A percentile compares a stretch with the other conserved stretches of the same genome.
phyloP scores from a whole-genome alignment of 1,140 invertebrate species.

The Augochlora pura region DNA sequence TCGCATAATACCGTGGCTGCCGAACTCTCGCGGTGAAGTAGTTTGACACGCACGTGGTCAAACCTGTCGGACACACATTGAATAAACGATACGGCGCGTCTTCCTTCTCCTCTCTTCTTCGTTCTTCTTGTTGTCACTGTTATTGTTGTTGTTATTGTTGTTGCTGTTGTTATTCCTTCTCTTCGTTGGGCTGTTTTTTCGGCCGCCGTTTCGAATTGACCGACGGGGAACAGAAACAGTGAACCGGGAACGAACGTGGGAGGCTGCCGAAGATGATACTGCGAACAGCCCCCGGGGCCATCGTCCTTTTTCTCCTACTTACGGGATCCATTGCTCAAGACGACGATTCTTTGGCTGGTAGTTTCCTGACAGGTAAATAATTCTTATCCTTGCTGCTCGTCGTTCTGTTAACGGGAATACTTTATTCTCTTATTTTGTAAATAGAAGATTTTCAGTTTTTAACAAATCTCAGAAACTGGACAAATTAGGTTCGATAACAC shows the following conservation, averaged over 20 bases:
- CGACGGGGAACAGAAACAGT: conserved; percentile 26
- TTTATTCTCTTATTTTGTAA: background rate
- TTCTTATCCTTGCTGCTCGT: too few relatives aligned
- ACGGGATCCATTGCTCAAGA: conserved; percentile 81
- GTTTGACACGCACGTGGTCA: conserved; percentile 61
- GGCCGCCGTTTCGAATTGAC: conserved; percentile 18
- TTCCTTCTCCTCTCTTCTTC: background rate
- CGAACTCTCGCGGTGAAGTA: conserved; percentile 73
- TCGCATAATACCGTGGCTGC: conserved; percentile 69
- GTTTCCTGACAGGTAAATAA: conserved; percentile 86
- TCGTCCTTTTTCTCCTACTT: conserved; percentile 62
- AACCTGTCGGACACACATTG: conserved; percentile 2
- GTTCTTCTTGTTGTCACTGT: too few relatives aligned
- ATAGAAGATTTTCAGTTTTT: too few relatives aligned
- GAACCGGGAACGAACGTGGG: conserved; percentile 25
- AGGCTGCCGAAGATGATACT: conserved; percentile 60
- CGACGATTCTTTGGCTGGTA: conserved; percentile 87
- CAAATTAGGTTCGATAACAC: too few relatives aligned
- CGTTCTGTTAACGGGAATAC: too few relatives aligned
- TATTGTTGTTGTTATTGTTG: too few relatives aligned
- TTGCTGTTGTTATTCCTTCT: too few relatives aligned
- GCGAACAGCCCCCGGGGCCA: conserved; percentile 46
- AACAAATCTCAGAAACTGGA: too few relatives aligned
- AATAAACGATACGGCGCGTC: conserved; percentile 40
- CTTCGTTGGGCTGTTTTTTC: conserved; percentile 19